Conservation (phyloP, 2,113 vertebrate species). For the Agapornis roseicollis region DNA sequence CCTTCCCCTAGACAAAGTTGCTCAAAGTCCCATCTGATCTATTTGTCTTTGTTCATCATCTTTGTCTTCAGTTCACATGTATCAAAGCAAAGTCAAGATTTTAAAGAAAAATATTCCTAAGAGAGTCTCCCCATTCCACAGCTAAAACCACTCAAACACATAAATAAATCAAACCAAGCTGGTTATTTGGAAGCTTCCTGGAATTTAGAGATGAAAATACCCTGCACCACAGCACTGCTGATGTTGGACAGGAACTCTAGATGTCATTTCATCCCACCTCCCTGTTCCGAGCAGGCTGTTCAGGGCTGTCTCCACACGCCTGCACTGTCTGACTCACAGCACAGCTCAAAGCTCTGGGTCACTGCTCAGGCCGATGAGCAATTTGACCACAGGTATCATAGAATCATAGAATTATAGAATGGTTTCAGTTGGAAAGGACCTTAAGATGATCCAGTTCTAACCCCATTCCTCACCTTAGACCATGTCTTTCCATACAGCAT, state of each 20-base stretch:
- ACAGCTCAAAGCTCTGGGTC: not conserved
- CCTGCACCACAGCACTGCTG: not conserved
- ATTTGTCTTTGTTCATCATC: not conserved
- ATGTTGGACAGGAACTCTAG: not conserved
- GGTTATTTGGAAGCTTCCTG: not conserved
- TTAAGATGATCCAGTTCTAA: not conserved
- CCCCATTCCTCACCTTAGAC: not conserved
- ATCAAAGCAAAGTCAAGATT: not conserved
- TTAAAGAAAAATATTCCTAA: not conserved
- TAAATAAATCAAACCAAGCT: not conserved
- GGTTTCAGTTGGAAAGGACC: not conserved
- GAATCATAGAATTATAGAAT: not conserved
- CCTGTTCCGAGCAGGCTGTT: not conserved
- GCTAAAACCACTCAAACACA: not conserved
- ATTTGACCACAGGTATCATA: not conserved
- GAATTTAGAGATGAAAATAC: not conserved
- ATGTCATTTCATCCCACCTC: not conserved
- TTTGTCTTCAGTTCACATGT: not conserved
- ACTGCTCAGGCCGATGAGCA: not conserved
- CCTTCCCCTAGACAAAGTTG: not conserved
- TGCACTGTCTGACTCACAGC: not conserved
- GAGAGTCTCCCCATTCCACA: not conserved
- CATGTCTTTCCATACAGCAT: not conserved
- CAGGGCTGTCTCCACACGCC: not conserved
- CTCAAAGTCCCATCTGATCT: not conserved